Evolutionary conservation across 1,140 invertebrate species (phyloP).

Genomic region (Idris sp.): DNA sequence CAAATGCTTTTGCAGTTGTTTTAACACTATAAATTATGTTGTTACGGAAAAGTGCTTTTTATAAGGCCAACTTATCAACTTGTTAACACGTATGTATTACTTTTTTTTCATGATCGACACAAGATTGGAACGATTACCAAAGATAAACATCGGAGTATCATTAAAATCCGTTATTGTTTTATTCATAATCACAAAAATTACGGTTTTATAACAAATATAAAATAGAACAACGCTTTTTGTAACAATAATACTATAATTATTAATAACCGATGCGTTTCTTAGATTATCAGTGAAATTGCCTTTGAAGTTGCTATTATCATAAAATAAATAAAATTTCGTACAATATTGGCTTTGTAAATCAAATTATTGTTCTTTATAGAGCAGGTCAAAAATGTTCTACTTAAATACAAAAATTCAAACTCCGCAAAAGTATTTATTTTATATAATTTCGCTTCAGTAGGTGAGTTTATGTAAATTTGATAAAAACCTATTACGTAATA

Average conservation of each 20-base stretch:
- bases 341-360: neutral
- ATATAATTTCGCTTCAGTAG: too few species aligned
- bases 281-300: slow-evolving; percentile 12
- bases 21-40: slow-evolving; percentile 16
- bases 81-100: too few species aligned
- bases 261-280: slow-evolving; percentile 6
- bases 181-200: slow-evolving; percentile 35
- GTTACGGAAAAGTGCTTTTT: slow-evolving; percentile 4
- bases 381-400: too few species aligned
- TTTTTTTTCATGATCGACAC: slow-evolving; percentile 11
- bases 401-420: too few species aligned
- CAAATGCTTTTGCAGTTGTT: neutral
- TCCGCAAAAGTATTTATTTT: too few species aligned
- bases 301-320: slow-evolving; percentile 7
- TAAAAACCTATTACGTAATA: too few species aligned
- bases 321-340: slow-evolving; percentile 8
- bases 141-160: slow-evolving; percentile 24
- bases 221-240: slow-evolving; percentile 17
- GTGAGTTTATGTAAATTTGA: too few species aligned
- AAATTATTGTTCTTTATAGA: too few species aligned
- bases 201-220: slow-evolving; percentile 18
- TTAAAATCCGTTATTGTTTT: slow-evolving; percentile 24
- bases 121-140: slow-evolving; percentile 17
- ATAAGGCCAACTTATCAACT: slow-evolving; percentile 5
- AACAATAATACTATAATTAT: slow-evolving; percentile 19